Evolutionary conservation across 2,888 invertebrate genomes (phyloP), one percentile per base, ranked within the genome.

Genomic region (Conops quadrifasciatus): DNA sequence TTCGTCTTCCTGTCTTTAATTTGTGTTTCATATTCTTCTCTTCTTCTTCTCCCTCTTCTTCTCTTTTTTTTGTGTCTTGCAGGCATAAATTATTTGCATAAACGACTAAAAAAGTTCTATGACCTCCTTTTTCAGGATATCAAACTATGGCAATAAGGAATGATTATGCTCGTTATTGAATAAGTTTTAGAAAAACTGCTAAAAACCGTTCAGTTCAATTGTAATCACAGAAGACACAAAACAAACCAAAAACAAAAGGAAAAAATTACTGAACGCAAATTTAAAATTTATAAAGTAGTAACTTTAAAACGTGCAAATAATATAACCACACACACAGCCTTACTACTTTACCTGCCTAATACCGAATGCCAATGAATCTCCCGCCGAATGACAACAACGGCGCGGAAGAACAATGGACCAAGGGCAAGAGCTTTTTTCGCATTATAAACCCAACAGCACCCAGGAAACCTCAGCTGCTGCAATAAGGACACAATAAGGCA

Each of bases 81-180:
- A 85, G 85, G 85, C 82, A 78, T 85, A 78, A 83, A 85, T 82
- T 84, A 84, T 84, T 82, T 85, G 82, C 85, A 85, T 82, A 85
- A 84, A 79, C 85, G 85, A 84, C 83, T 85, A 83, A 85, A 85
- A 85, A 81, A 85, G 82, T 78, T 85, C 80, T 85, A 85, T 85
- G 82, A 84, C 80, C 82, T 83, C 82, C 82, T 85, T 85, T 85
- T 85, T 85, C 85, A 85, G 85, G 85, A 85, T 83, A 84, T 83
- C 82, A 83, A 83, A 81, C 83, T 80, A 79, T 84, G 85, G 84
- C 83, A 83, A 80, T 82, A 83, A 83, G 81, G 83, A 84, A 84
- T 36, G 9, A 81, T 81, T 82, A 75, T 82, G n/a, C n/a, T n/a
- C n/a, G 80, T 81, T 78, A 77, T 74, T 77, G 72, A 77, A 70